A percentile compares a stretch with the other conserved stretches of the same genome.
phyloP scores from a whole-genome alignment of 1,140 invertebrate species.

The Pteromalus puparum region DNA sequence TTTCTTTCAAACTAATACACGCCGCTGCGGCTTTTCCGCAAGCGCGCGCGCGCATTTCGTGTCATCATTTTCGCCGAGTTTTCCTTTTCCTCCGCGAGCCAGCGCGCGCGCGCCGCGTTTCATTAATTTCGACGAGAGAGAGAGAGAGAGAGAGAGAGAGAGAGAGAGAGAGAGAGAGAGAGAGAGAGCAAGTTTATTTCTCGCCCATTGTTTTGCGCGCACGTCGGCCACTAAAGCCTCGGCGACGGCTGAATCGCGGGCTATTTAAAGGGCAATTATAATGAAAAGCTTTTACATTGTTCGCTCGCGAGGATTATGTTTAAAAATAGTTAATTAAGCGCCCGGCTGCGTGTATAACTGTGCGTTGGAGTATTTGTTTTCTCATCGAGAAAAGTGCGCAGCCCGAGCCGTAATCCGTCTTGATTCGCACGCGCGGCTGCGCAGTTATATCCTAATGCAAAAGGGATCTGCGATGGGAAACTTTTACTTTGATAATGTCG shows the following conservation, averaged over 20 bases:
- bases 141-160: no score
- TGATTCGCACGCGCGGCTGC: no score
- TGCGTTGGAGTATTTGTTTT: neutral
- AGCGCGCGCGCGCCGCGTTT: neutral
- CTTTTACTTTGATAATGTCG: no score
- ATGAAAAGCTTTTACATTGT: constrained; percentile 30
- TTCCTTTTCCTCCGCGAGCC: neutral
- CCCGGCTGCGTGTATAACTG: no score
- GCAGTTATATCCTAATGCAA: no score
- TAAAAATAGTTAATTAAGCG: constrained; percentile 21
- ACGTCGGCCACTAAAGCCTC: neutral
- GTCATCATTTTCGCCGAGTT: constrained; percentile 38
- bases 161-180: neutral
- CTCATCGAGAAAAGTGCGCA: neutral
- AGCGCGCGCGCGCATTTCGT: neutral
- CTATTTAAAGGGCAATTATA: constrained; percentile 44
- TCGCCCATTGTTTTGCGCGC: constrained; percentile 19
- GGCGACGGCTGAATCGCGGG: constrained; percentile 16
- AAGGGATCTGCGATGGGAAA: no score
- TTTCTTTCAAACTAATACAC: neutral
- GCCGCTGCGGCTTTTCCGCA: neutral
- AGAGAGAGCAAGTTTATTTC: constrained; percentile 2
- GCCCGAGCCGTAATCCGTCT: no score
- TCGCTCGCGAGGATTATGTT: constrained; percentile 14
- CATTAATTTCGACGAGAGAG: constrained; percentile 32